Evolutionary conservation across 2,797 vertebrate species (phyloP).

Genomic region (Macropodus opercularis): DNA sequence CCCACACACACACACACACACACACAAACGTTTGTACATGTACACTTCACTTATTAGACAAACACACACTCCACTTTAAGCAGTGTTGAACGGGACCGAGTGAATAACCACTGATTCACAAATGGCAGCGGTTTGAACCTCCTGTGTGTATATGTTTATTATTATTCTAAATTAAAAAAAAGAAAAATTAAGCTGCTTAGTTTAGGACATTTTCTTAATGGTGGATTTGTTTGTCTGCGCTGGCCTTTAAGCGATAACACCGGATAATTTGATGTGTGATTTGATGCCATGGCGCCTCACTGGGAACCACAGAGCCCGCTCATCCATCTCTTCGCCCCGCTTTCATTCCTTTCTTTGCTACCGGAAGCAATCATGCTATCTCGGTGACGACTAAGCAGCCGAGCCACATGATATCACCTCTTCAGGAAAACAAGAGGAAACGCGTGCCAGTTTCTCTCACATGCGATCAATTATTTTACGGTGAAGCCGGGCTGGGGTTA

Average conservation of each 20-base stretch:
- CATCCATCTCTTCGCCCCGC: conserved; percentile 42
- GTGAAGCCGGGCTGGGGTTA: conserved; percentile 54
- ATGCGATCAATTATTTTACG: conserved; percentile 85
- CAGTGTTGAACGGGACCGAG: conserved; percentile 34
- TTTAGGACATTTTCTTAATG: conserved; percentile 58
- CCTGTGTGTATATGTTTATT: background rate
- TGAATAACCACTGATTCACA: conserved; percentile 30
- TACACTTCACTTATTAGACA: conserved; percentile 7
- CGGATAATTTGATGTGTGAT: conserved; percentile 67
- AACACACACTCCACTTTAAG: conserved; percentile 11
- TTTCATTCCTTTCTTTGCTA: conserved; percentile 34
- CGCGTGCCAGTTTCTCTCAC: conserved; percentile 79
- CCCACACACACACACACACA: conserved; percentile 20
- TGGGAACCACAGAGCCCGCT: conserved; percentile 40
- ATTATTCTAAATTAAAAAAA: too few relatives aligned
- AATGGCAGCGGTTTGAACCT: background rate
- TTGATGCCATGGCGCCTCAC: conserved; percentile 58
- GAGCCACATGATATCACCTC: conserved; percentile 80
- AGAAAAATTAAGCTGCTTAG: conserved; percentile 10
- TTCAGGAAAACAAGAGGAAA: conserved; percentile 79
- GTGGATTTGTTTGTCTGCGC: conserved; percentile 10
- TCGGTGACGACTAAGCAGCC: conserved; percentile 67
- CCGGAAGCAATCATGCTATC: conserved; percentile 84
- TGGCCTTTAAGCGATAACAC: conserved; percentile 53
- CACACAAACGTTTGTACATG: conserved; percentile 1